These are phyloP conservation scores for Spinus olivaceus DNA, from an alignment of 2,797 vertebrate genomes.

Conservation along the genomic window DNA sequence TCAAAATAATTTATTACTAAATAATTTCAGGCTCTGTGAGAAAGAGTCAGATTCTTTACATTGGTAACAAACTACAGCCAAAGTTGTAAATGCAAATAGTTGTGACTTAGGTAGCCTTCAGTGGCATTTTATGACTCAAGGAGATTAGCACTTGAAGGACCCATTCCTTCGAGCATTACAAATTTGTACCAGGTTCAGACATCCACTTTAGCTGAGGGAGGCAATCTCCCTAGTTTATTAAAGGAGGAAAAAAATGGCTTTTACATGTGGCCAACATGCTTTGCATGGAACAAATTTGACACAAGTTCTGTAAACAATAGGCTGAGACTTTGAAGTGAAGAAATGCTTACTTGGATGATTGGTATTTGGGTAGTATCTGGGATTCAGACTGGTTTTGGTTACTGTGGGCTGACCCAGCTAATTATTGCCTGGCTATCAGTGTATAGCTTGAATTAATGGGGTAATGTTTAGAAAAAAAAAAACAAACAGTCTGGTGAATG, in stretches of 20 bases:
- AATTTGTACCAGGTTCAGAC: neutral
- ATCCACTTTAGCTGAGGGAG: neutral
- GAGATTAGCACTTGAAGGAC: neutral
- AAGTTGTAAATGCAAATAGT: neutral
- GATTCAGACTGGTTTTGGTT: neutral
- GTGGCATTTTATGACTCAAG: neutral
- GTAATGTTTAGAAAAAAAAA: neutral
- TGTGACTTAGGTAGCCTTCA: neutral
- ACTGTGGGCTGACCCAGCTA: neutral
- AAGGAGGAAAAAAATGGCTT: neutral
- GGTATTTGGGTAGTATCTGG: neutral
- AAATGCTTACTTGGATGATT: neutral
- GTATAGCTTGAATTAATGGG: neutral
- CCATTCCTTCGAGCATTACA: neutral
- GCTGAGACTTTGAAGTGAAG: neutral
- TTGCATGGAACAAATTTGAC: neutral
- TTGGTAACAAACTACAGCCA: neutral
- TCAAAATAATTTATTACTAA: neutral
- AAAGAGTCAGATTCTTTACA: neutral
- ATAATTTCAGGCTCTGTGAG: neutral
- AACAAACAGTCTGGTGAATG: neutral
- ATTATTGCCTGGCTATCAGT: neutral
- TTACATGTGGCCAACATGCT: accelerated
- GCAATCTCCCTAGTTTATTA: neutral
- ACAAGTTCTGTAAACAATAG: neutral